These are phyloP conservation scores for Narcine bancroftii DNA, from an alignment of 2,113 vertebrate species.

Conservation along the genomic window DNA sequence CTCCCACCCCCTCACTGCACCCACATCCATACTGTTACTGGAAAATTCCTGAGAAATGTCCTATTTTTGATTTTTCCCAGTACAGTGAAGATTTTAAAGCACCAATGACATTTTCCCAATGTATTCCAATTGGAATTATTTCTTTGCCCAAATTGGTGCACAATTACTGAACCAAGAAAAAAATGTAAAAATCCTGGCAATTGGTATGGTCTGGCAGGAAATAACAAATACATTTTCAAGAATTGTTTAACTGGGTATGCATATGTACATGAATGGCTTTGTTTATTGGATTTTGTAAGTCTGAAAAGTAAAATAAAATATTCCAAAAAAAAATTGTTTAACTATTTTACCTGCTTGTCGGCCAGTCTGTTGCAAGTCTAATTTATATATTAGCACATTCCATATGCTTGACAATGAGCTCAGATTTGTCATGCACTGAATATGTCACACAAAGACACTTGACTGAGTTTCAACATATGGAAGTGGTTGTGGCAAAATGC, in stretches of 20 bases:
- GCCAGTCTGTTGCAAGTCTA: conserved; percentile 60
- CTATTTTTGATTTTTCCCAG: conserved; percentile 70
- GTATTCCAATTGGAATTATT: conserved; percentile 65
- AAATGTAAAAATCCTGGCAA: conserved; percentile 65
- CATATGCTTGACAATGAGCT: conserved; percentile 57
- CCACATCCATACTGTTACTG: conserved; percentile 99
- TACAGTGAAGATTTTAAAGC: conserved; percentile 82
- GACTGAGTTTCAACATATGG: conserved; percentile 59
- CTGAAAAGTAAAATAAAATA: too few species aligned
- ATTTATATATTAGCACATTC: conserved; percentile 60
- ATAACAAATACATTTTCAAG: conserved; percentile 75
- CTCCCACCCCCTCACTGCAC: conserved; percentile 55
- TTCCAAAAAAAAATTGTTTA: conserved; percentile 71
- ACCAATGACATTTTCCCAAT: conserved; percentile 77
- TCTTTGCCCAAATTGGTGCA: conserved; percentile 64
- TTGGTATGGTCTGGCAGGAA: conserved; percentile 68
- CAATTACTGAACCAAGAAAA: conserved; percentile 70
- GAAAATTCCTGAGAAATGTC: conserved; percentile 99
- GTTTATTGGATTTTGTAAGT: too few species aligned
- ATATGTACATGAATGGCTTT: too few species aligned
- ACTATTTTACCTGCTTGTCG: conserved; percentile 65
- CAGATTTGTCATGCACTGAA: conserved; percentile 56
- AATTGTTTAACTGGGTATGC: conserved; percentile 70
- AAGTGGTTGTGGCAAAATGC: conserved; percentile 60
- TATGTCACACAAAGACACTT: conserved; percentile 62